Evolutionary conservation across 2,888 invertebrate species (phyloP).

Genomic region (Agrotis segetum): DNA sequence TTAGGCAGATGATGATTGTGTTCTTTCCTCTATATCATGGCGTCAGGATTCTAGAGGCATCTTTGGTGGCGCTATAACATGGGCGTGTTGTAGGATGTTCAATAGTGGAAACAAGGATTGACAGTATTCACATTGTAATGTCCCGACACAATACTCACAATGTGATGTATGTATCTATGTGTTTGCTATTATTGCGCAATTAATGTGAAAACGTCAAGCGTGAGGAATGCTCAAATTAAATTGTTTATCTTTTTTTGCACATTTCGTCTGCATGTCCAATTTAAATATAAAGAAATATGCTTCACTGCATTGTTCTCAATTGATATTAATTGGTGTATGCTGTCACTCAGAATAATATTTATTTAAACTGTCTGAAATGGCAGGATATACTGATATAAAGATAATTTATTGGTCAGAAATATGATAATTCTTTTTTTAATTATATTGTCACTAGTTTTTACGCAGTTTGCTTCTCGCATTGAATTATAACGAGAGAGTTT

Average conservation of each 20-base stretch:
- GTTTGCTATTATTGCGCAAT: background rate
- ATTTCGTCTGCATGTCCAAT: background rate
- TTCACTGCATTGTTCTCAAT: conserved; percentile 18
- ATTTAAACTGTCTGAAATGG: background rate
- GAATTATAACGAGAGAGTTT: too few species aligned
- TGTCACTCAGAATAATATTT: conserved; percentile 12
- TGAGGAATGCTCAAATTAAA: background rate
- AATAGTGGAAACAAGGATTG: too few species aligned
- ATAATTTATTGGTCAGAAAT: conserved; percentile 9
- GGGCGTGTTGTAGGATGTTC: too few species aligned
- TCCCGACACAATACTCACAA: too few species aligned
- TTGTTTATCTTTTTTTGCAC: background rate
- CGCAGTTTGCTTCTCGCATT: too few species aligned
- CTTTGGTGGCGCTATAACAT: too few species aligned
- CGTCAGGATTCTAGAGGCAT: too few species aligned
- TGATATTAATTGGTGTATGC: conserved; percentile 38
- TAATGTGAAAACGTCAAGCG: background rate
- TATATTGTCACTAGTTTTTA: background rate
- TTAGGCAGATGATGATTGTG: too few species aligned
- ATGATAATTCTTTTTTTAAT: background rate
- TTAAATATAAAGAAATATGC: conserved; percentile 21
- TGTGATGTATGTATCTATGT: too few species aligned
- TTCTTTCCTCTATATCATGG: too few species aligned
- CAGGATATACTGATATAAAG: conserved; percentile 7
- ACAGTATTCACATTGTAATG: too few species aligned